These are phyloP conservation scores for Anolis sagrei DNA, from an alignment of 2,113 vertebrate genomes.

Conservation along the genomic window DNA sequence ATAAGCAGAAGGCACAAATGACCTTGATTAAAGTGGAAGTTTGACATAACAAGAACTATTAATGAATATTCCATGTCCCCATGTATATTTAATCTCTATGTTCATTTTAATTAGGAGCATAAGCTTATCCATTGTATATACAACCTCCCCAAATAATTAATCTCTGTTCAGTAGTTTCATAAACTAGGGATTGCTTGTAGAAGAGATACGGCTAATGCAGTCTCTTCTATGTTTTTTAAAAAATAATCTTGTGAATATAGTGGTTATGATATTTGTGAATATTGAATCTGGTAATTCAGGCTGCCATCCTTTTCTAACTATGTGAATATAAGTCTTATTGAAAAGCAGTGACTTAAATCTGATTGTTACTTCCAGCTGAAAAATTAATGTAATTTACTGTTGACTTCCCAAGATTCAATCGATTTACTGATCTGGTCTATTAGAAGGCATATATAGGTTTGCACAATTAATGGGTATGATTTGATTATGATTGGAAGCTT, in stretches of 20 bases:
- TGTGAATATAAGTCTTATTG: not conserved
- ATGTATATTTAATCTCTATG: not conserved
- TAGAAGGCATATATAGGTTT: too few species aligned
- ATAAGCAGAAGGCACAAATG: conserved; percentile 38
- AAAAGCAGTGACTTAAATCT: not conserved
- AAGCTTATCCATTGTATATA: not conserved
- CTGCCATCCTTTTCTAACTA: not conserved
- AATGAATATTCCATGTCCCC: not conserved
- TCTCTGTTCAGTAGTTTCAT: not conserved
- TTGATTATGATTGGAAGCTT: too few species aligned
- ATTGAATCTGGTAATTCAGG: not conserved
- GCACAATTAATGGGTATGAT: too few species aligned
- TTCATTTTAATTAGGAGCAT: not conserved
- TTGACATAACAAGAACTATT: conserved; percentile 16
- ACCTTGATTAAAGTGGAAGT: rapidly evolving
- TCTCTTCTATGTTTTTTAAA: not conserved
- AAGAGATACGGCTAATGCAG: not conserved
- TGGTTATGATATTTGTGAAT: not conserved
- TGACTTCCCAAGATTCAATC: too few species aligned
- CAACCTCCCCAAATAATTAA: not conserved
- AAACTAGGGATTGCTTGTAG: not conserved
- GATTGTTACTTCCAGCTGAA: too few species aligned
- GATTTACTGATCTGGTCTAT: too few species aligned
- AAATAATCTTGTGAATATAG: not conserved
- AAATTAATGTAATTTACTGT: too few species aligned